A percentile compares a stretch with the other conserved stretches of the same genome.
Evolutionary conservation across 2,888 invertebrate species (phyloP).

Genomic region (Actias luna): DNA sequence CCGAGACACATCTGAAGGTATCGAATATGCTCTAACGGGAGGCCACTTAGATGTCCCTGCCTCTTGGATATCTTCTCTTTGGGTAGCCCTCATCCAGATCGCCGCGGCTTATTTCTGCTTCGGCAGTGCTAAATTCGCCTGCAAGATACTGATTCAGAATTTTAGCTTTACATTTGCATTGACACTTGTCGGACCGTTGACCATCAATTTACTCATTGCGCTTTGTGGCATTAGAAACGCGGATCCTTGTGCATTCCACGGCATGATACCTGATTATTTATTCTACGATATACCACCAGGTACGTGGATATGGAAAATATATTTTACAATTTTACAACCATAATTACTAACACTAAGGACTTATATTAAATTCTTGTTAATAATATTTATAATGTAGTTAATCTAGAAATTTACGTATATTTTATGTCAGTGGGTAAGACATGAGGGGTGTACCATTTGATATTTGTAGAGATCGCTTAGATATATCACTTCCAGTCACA

Average conservation of each 20-base stretch:
- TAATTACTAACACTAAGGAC: too few relatives aligned
- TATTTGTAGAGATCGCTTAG: neutral
- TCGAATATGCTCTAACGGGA: slow-evolving; percentile 60
- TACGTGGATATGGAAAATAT: slow-evolving; percentile 30
- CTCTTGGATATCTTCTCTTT: slow-evolving; percentile 71
- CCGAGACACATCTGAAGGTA: slow-evolving; percentile 54
- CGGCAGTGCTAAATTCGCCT: slow-evolving; percentile 89
- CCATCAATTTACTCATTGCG: slow-evolving; percentile 85
- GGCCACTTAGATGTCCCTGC: slow-evolving; percentile 50
- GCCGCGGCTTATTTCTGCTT: slow-evolving; percentile 85
- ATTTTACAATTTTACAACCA: too few relatives aligned
- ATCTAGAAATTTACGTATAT: neutral
- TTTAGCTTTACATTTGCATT: slow-evolving; percentile 93
- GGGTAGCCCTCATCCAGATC: slow-evolving; percentile 85
- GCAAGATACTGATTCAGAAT: slow-evolving; percentile 93
- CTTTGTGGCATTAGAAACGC: slow-evolving; percentile 84
- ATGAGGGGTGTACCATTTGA: too few relatives aligned
- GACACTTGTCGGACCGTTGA: slow-evolving; percentile 87
- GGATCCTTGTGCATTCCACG: slow-evolving; percentile 85
- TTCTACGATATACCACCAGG: slow-evolving; percentile 91
- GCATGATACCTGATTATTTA: slow-evolving; percentile 89
- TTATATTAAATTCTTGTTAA: neutral
- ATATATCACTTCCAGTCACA: too few relatives aligned
- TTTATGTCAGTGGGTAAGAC: neutral
- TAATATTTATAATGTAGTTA: neutral